Evolutionary conservation across 2,888 invertebrate species (phyloP).

Genomic region (Taenaris catops): DNA sequence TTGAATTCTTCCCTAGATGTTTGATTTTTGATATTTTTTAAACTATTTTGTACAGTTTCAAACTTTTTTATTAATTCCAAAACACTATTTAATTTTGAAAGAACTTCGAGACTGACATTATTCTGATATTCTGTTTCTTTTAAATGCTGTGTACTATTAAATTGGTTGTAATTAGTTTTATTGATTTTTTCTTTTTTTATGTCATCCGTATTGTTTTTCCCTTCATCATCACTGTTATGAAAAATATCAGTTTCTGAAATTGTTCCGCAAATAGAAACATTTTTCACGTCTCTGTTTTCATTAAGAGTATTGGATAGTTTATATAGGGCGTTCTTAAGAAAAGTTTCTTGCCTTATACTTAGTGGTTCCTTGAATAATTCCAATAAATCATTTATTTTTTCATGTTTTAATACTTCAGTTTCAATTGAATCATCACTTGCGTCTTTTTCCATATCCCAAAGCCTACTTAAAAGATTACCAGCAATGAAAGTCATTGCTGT

Average conservation of each 20-base stretch:
- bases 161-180: slow-evolving; percentile 12
- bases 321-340: slow-evolving; percentile 55
- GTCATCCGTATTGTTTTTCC: slow-evolving; percentile 16
- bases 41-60: slow-evolving; percentile 41
- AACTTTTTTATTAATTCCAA: slow-evolving; percentile 50
- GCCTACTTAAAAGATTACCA: slow-evolving; percentile 61
- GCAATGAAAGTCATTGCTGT: slow-evolving; percentile 69
- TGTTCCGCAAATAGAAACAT: slow-evolving; percentile 51
- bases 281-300: slow-evolving; percentile 41
- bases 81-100: slow-evolving; percentile 49
- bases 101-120: slow-evolving; percentile 33
- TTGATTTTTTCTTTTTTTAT: slow-evolving; percentile 5
- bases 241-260: slow-evolving; percentile 33
- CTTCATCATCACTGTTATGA: slow-evolving; percentile 18
- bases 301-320: slow-evolving; percentile 50
- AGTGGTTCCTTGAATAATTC: slow-evolving; percentile 65
- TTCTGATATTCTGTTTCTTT: slow-evolving; percentile 13
- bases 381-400: slow-evolving; percentile 56
- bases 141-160: slow-evolving; percentile 17
- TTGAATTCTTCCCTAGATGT: slow-evolving; percentile 3
- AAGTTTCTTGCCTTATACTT: slow-evolving; percentile 54
- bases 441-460: slow-evolving; percentile 67
- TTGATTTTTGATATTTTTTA: slow-evolving; percentile 34
- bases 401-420: slow-evolving; percentile 52
- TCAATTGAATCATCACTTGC: slow-evolving; percentile 42